These are phyloP conservation scores for Bombus picipes DNA, from an alignment of 1,140 invertebrate species.

Conservation along the genomic window DNA sequence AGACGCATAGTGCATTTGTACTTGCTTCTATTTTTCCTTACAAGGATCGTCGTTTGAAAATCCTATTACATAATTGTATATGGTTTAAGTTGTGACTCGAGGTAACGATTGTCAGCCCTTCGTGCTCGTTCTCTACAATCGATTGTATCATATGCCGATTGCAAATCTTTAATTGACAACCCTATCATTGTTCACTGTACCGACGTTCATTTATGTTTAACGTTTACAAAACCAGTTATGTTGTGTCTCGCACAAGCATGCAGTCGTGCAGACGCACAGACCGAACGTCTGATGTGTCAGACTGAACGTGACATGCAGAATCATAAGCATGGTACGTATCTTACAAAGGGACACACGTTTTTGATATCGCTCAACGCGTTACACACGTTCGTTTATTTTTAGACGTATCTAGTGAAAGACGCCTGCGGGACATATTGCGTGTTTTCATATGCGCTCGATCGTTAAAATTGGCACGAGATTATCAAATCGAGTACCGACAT, in stretches of 20 bases:
- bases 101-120: background rate
- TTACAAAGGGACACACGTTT: background rate
- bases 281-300: no score
- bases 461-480: conserved; percentile 1
- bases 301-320: background rate
- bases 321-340: background rate
- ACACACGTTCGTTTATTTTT: background rate
- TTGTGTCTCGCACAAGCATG: background rate
- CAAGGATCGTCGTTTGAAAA: background rate
- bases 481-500: background rate
- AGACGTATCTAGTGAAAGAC: background rate
- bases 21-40: no score
- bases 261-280: background rate
- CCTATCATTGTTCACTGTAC: background rate
- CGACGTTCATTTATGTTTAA: background rate
- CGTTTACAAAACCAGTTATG: background rate
- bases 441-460: background rate
- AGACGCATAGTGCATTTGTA: no score
- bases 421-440: background rate
- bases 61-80: background rate
- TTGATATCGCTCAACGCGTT: background rate
- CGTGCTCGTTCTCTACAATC: background rate
- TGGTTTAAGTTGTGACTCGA: background rate
- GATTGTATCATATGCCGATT: background rate
- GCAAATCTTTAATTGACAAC: background rate